Percentiles rank a stretch among this genome's conserved stretches.
Conservation (phyloP, 2,113 vertebrate genomes). For the Lucifuga dentata region DNA sequence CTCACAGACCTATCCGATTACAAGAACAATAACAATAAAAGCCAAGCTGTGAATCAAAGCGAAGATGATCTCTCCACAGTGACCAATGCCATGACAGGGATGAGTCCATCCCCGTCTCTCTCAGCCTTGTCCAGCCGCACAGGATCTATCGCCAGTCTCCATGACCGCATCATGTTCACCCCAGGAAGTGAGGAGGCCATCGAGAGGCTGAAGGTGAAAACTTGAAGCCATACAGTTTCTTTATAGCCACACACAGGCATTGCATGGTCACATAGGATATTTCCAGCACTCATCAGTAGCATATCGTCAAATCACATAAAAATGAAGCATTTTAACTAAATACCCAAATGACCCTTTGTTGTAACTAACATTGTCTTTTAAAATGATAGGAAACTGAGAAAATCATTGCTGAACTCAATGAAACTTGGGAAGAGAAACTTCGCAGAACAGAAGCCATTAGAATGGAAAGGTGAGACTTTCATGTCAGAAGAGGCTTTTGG, state of each 20-base stretch:
- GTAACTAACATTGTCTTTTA: constrained; percentile 11
- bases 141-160: constrained; percentile 93
- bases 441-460: constrained; percentile 95
- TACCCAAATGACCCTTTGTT: not conserved
- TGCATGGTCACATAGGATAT: not conserved
- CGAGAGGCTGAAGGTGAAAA: constrained; percentile 92
- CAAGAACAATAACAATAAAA: constrained; percentile 89
- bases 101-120: constrained; percentile 96
- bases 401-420: constrained; percentile 97
- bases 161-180: constrained; percentile 95
- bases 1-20: constrained; percentile 87
- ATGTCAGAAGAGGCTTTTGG: too few relatives aligned
- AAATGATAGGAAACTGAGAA: constrained; percentile 93
- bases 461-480: constrained; percentile 93
- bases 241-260: not conserved
- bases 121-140: constrained; percentile 94
- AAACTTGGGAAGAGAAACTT: constrained; percentile 98
- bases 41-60: constrained; percentile 86
- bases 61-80: constrained; percentile 96
- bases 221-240: not conserved
- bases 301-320: not conserved
- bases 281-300: not conserved
- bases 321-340: not conserved
- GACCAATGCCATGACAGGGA: constrained; percentile 95
- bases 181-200: constrained; percentile 97